Base-by-base conservation (phyloP, 2,888 invertebrate species). In the Gryllus longicercus region DNA sequence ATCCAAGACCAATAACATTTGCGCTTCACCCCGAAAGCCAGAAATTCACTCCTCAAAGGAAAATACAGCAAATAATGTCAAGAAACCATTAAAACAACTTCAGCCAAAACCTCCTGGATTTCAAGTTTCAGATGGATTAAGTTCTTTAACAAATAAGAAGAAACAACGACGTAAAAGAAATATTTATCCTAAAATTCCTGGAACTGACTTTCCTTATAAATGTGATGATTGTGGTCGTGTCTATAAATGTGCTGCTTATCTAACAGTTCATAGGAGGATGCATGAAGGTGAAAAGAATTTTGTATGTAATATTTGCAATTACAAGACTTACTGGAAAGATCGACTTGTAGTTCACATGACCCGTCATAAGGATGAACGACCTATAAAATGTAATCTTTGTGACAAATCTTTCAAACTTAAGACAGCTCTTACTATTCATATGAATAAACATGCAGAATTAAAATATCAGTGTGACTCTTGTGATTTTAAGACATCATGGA, bases 371-470 rank as follows among this genome's bases (percentile, higher is more conserved):
- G 77, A 76, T n/a, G 79, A 50, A 23, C 79, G 79, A 23, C 76
- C 79, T 23, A 79, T 74, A 50, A 81, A 79, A 16, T 81, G 81
- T 51, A 79, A 79, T 11, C 74, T 81, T n/a, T 81, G 81, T 77
- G 77, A 75, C 16, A 81, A 81, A 74, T 74, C 81, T 4, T 75
- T 79, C 50, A 81, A 78, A 50, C 79, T 77, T 51, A 91, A 90
- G 85, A 90, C 91, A 84, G 91, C 91, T 85, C 88, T 90, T 82
- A 87, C 91, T 75, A 91, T 91, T 79, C 91, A 91, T 85, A 90
- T 90, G 2, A 38, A 38, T 38, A 38, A 38, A 38, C 38, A 38
- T 38, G 91, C 91, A 0, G 90, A 90, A 86, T 91, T 91, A 85
- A 91, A 91, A 1, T 89, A 91, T 84, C 88, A 90, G 1, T 91